Conservation (phyloP, 2,113 vertebrate genomes). For the Aptenodytes patagonicus region DNA sequence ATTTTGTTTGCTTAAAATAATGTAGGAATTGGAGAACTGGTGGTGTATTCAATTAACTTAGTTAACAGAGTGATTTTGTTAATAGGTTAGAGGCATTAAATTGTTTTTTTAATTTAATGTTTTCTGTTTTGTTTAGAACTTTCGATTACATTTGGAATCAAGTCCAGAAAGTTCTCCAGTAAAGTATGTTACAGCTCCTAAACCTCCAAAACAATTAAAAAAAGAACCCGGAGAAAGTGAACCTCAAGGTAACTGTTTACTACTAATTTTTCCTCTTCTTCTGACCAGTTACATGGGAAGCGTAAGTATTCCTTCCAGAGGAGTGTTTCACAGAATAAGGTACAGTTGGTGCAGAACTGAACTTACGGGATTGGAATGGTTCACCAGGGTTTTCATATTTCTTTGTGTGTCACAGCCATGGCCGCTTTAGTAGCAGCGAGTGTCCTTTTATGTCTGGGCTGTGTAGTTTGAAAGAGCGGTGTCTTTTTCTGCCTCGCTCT, state of each 20-base stretch:
- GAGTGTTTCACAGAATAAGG: background rate
- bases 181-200: conserved; percentile 51
- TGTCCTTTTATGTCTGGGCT: background rate
- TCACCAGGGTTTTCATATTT: background rate
- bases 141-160: conserved; percentile 67
- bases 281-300: background rate
- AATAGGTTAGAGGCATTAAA: background rate
- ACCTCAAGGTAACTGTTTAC: conserved; percentile 69
- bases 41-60: background rate
- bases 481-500: background rate
- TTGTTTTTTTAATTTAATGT: background rate
- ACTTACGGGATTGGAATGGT: background rate
- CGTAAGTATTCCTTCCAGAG: background rate
- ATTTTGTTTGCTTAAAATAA: background rate
- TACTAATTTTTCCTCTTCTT: background rate
- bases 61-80: background rate
- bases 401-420: background rate
- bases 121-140: conserved; percentile 65
- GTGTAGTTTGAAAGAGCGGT: background rate
- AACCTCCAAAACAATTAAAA: conserved; percentile 58
- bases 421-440: background rate
- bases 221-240: conserved; percentile 63
- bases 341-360: background rate
- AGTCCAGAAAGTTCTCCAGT: conserved; percentile 68
- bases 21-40: background rate